These are phyloP conservation scores for Alethe diademata DNA, from an alignment of 2,113 vertebrate genomes.

Conservation along the genomic window DNA sequence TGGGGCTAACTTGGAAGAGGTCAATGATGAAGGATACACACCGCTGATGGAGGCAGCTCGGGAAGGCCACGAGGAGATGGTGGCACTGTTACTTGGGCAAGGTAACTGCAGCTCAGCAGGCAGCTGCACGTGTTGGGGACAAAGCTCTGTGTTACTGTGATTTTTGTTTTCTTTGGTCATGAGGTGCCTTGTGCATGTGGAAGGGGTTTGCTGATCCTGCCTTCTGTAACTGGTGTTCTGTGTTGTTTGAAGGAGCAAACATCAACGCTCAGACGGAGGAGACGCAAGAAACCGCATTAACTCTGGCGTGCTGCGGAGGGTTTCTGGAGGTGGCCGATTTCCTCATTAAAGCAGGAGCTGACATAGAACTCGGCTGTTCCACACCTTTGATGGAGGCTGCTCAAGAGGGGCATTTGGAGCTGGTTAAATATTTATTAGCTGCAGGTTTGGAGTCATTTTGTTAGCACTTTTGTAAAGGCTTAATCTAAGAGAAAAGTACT, in stretches of 20 bases:
- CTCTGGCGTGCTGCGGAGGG: constrained; percentile 95
- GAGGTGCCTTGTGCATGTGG: neutral
- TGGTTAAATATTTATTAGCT: constrained; percentile 96
- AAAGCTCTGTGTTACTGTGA: neutral
- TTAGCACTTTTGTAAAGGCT: neutral
- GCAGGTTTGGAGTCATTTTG: constrained; percentile 78
- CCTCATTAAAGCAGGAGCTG: constrained; percentile 96
- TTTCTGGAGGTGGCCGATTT: constrained; percentile 98
- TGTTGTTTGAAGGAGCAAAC: constrained; percentile 86
- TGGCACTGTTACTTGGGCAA: constrained; percentile 94
- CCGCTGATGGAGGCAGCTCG: constrained; percentile 98
- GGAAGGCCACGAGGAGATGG: constrained; percentile 99
- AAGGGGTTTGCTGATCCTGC: neutral
- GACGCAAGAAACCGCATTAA: constrained; percentile 96
- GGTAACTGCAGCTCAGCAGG: constrained; percentile 68
- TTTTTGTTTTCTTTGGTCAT: neutral
- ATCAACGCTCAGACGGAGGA: constrained; percentile 99
- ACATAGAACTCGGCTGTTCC: constrained; percentile 97
- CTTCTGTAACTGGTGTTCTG: neutral
- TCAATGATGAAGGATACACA: constrained; percentile 98
- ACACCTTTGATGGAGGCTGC: constrained; percentile 98
- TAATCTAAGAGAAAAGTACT: neutral
- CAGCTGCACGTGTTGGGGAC: rapidly evolving
- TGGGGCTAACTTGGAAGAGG: constrained; percentile 96
- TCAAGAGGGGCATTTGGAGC: constrained; percentile 96